Percentiles rank a stretch among this genome's conserved stretches.
phyloP scores from a whole-genome alignment of 2,113 vertebrate genomes.

The Isichthys henryi region DNA sequence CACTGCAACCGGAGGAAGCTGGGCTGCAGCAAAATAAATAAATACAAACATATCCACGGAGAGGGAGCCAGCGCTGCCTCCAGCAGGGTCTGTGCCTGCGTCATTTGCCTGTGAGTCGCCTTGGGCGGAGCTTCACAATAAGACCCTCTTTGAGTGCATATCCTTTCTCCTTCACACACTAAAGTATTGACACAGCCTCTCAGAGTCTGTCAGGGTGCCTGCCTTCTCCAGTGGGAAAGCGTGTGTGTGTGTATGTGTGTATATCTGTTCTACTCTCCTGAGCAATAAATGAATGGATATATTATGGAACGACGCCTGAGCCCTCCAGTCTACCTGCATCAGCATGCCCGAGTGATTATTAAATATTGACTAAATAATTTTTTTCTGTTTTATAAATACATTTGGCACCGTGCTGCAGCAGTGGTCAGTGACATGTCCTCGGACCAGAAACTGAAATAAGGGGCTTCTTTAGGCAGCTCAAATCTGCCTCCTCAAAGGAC shows the following conservation, averaged over 20 bases:
- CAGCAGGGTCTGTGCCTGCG: neutral
- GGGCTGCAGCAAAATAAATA: neutral
- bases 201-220: slow-evolving; percentile 9
- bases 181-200: slow-evolving; percentile 12
- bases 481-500: neutral
- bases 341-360: slow-evolving; percentile 22
- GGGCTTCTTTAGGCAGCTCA: neutral
- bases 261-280: neutral
- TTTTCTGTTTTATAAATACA: slow-evolving; percentile 20
- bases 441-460: slow-evolving; percentile 7
- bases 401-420: neutral
- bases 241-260: neutral
- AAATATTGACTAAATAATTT: slow-evolving; percentile 28
- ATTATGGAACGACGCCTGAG: slow-evolving; percentile 13
- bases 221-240: neutral
- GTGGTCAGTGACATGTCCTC: slow-evolving; percentile 1
- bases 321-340: slow-evolving; percentile 11
- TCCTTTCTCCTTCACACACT: slow-evolving; percentile 17
- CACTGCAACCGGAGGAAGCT: neutral
- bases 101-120: neutral
- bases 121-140: slow-evolving; percentile 2
- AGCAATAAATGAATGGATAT: slow-evolving; percentile 20
- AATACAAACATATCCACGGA: neutral
- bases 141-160: slow-evolving; percentile 12
- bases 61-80: neutral